These are phyloP conservation scores for Apus apus DNA, from an alignment of 2,113 vertebrate species.

Conservation along the genomic window DNA sequence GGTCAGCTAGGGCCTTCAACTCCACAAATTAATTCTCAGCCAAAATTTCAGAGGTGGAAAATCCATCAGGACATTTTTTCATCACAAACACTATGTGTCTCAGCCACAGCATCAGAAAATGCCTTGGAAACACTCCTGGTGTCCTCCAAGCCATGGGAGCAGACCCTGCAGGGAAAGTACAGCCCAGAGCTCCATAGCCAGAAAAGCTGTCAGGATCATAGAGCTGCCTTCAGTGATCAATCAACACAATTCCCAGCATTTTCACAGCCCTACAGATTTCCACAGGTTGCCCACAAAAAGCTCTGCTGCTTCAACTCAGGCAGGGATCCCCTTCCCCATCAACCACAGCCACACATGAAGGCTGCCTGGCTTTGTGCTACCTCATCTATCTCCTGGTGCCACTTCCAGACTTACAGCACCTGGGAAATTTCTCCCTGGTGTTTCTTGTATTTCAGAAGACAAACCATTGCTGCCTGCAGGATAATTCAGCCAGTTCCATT, in stretches of 20 bases:
- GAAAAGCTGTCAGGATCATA: not conserved
- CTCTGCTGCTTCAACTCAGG: not conserved
- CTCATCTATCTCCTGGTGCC: not conserved
- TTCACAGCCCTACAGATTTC: not conserved
- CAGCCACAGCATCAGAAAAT: not conserved
- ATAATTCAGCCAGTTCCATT: not conserved
- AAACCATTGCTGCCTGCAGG: not conserved
- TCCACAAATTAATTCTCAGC: fast-evolving
- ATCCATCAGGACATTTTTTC: not conserved
- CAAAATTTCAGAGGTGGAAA: not conserved
- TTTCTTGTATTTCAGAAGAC: not conserved
- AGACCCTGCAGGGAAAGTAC: not conserved
- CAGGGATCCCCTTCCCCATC: not conserved
- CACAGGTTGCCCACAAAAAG: not conserved
- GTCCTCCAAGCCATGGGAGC: not conserved
- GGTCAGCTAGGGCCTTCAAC: not conserved
- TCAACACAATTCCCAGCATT: fast-evolving
- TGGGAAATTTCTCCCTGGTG: not conserved
- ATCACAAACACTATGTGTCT: fast-evolving
- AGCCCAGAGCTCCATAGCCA: not conserved
- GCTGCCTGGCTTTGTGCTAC: not conserved
- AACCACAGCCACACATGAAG: fast-evolving
- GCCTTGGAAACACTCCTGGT: not conserved
- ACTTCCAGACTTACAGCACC: not conserved
- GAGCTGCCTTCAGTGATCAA: not conserved